Base-by-base conservation (phyloP, 2,888 invertebrate species). In the Heliconius erato region DNA sequence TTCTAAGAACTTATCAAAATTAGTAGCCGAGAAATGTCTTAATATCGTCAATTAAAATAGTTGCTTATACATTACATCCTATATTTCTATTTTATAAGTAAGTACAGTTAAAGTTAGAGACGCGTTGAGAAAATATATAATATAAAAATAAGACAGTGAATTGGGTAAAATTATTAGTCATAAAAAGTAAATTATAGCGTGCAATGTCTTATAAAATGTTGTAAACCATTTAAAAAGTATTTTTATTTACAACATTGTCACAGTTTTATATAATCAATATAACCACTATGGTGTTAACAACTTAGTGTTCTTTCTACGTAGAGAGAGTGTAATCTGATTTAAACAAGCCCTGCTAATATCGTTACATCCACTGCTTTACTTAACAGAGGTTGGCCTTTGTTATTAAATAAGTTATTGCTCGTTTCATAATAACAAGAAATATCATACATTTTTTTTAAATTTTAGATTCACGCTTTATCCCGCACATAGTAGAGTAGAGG, bases 291-390 rank as follows among this genome's bases (percentile, higher is more conserved):
- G 44, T 28, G 54, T 76, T 49, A 67, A 44, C 54, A 68, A 68
- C 74, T 68, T 44, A 71, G 59, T 28, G 28, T 32, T 77, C 54
- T 78, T 32, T 77, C 54, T 78, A 79, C 81, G 83, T 74, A 79
- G 77, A 32, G 3, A 32, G 32, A 79, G 59, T 9, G 40, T 83
- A 83, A 83, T 83, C 77, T 68, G 54, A 83, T 83, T 82, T 79
- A 78, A 71, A 63, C 77, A 44, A 79, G 81, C 69, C 81, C 72
- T 35, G 72, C 40, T 83, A 80, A 82, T 82, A 63, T 44, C 35
- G 59, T 69, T 81, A 81, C 28, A 81, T 76, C 26, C 81, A 49
- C 69, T 35, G 26, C 32, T 32, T 54, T 67, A 77, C 65, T 65
- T 40, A 40, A 63, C 16, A 19, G 26, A 78, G 35, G 74, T 23